Percentiles rank a stretch among this genome's conserved stretches.
Evolutionary conservation across 2,888 invertebrate genomes (phyloP).

Genomic region (Acronicta alni): DNA sequence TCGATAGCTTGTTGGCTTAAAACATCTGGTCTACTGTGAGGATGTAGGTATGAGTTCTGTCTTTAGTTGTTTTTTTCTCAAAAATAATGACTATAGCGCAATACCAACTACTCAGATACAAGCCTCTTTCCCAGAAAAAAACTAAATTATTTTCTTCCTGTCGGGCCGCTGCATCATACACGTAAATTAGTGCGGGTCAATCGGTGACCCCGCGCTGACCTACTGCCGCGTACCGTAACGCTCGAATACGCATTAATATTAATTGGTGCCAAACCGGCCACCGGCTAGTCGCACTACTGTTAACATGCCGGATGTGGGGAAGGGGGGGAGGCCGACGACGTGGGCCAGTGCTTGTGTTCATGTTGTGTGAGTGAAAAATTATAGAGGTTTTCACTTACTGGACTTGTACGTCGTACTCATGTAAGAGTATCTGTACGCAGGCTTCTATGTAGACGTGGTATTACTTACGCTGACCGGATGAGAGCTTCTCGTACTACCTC

Average conservation of each 20-base stretch:
- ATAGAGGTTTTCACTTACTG: no score
- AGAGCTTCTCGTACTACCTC: no score
- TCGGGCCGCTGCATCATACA: slow-evolving; percentile 1
- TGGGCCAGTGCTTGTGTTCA: slow-evolving; percentile 8
- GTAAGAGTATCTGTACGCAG: no score
- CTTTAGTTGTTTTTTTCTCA: no score
- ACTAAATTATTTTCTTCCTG: slow-evolving; percentile 27
- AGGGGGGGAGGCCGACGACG: background rate
- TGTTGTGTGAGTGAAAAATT: background rate
- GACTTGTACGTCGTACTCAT: no score
- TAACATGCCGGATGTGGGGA: slow-evolving; percentile 40
- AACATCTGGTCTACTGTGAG: no score
- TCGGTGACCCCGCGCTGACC: slow-evolving; percentile 44
- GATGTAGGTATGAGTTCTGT: no score
- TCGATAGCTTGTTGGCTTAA: no score
- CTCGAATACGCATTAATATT: slow-evolving; percentile 52
- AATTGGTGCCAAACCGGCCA: slow-evolving; percentile 45
- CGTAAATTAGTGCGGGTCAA: slow-evolving; percentile 41
- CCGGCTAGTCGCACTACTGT: slow-evolving; percentile 32
- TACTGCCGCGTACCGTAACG: slow-evolving; percentile 16
- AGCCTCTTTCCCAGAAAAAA: background rate
- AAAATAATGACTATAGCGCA: no score
- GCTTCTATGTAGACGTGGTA: no score
- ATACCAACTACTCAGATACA: background rate
- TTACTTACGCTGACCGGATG: no score